Percentiles rank a stretch among this genome's conserved stretches.
Evolutionary conservation across 2,797 vertebrate species (phyloP).

Genomic region (Leptodactylus fallax): DNA sequence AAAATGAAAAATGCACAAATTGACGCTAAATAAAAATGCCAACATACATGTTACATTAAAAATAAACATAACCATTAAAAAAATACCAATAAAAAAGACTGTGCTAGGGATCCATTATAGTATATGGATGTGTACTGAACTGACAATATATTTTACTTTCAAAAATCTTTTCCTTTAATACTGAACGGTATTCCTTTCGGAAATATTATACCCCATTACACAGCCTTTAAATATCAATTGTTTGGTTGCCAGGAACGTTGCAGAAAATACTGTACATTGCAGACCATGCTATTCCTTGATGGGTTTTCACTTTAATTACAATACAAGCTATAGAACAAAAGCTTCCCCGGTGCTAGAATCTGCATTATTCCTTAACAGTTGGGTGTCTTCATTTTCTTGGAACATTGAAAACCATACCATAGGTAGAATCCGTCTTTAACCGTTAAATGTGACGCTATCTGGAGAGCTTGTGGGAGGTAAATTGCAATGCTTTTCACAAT

Average conservation of each 20-base stretch:
- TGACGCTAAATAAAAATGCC: no score
- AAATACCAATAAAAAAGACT: no score
- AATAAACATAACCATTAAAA: no score
- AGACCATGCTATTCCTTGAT: neutral
- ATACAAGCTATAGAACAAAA: conserved; percentile 46
- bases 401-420: conserved; percentile 54
- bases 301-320: conserved; percentile 42
- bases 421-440: conserved; percentile 50
- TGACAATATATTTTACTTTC: neutral
- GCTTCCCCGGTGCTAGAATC: conserved; percentile 18
- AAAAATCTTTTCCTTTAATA: neutral
- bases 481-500: conserved; percentile 63
- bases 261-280: neutral
- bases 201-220: neutral
- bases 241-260: neutral
- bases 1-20: no score
- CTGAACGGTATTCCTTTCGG: neutral
- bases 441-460: conserved; percentile 54
- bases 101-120: no score
- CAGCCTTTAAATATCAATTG: neutral
- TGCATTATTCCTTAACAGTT: conserved; percentile 53
- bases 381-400: conserved; percentile 53
- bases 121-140: neutral
- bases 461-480: conserved; percentile 58
- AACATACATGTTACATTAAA: no score